Evolutionary conservation across 30 jellyfish, hydroid and myxozoan genomes (phyloP), one percentile per base, ranked within the genome.

Genomic region (Pelagia noctiluca): DNA sequence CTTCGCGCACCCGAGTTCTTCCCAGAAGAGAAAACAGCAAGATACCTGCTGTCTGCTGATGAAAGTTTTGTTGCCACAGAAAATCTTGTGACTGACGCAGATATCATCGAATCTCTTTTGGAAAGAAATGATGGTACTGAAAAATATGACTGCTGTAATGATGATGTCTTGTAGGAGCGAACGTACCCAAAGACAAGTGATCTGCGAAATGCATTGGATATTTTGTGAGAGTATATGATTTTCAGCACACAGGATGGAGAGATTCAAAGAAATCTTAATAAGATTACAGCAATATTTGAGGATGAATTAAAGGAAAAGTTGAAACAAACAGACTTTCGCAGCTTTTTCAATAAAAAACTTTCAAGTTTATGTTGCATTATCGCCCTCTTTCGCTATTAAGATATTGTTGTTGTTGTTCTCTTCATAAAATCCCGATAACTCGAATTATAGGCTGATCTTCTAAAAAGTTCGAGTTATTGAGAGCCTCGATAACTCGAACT

Each of bases 11-110:
- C 57, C 16, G 57, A 42, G 57, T 42, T 42, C 57, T 42, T 42
- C 16, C 57, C 57, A 42, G 57, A 42, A 42, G 57, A 16, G 57
- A 42, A 8, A 42, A 42, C 57, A 42, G 57, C 57, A 42, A 42
- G 57, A 42, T 8, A 42, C 57, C 16, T 42, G 57, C 57, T 42
- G 57, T 42, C 57, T 42, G 57, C 57, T 42, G 57, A 42, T 42
- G 57, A 42, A 42, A 42, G 57, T 42, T 16, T 42, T 42, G 57
- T 42, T 42, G 57, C 57, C 57, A 42, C 57, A 42, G 57, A 42
- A 42, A 42, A 42, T 42, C 57, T 42, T 42, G 16, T 42, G 12
- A 42, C 57, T 16, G 57, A 42, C n/a, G n/a, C 8, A 42, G 57
- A 42, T 42, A 42, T 42, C 57, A 42, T 42, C 57, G 57, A 42